Evolutionary conservation across 1,140 invertebrate species (phyloP), one percentile per base, ranked within the genome.

Genomic region (Andricus grossulariae): DNA sequence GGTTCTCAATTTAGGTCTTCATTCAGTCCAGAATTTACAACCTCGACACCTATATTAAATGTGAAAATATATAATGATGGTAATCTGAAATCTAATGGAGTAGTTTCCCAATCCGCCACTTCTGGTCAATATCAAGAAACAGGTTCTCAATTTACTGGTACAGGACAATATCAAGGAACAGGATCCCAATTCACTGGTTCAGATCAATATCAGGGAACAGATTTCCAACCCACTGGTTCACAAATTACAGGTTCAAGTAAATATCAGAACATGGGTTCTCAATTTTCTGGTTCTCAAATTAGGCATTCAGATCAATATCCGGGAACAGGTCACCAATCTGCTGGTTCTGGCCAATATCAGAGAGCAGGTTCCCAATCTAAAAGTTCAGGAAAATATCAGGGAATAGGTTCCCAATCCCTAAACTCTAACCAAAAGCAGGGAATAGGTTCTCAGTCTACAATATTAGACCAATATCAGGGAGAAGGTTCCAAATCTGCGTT

Each of bases 21-120:
- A 16, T 5, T 32, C 25, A 21, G 80, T 60, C 19, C 82, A 2
- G 15, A 66, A 4, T 21, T 75, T 39, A 85, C 86, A n/a, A 87
- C 88, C 10, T 75, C 83, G 3, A 71, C 80, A 3, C 80, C 89
- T 11, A 79, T 83, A 66, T 66, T 86, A 0, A 85, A 84, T 60
- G 76, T 85, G 7, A 79, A 85, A 39, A n/a, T 87, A 5, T 80
- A 85, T 25, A 84, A 87, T 66, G 82, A n/a, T 6, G 18, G 52
- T 55, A 19, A 55, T n/a, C 7, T 55, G 10, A 19, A 55, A 19
- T 55, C n/a, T 5, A 32, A 32, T 32, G 25, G 25, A 32, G 16
- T 19, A 19, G 19, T 0, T 18, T n/a, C 7, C 52, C 52, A 18
- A 19, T 19, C 10, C 7, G 18, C 10, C 2, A 7, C 19, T 55